Base-by-base conservation (phyloP, 2,888 invertebrate species). In the Colletes collaris region DNA sequence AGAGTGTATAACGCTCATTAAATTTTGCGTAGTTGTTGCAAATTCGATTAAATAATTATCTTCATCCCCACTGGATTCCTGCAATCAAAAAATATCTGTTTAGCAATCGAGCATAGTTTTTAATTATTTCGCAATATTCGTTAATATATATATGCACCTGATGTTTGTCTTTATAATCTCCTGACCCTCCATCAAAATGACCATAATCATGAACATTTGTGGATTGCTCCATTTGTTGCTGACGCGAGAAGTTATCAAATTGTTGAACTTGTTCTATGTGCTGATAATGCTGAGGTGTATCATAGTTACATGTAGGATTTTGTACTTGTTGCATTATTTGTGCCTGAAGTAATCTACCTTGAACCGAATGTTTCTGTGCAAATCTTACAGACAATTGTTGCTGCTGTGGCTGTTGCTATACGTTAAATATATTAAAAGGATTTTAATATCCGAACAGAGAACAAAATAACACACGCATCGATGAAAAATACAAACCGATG, bases 1-100 rank as follows among this genome's bases (percentile, higher is more conserved):
- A 91, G 96, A 95, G 89, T 95, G 95, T 94, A 97, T 96, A 69
- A 96, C 95, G 77, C 95, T 95, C 91, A 95, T 95, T 90, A 97
- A 93, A 92, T 96, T 95, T 69, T 93, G 92, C 76, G 95, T 82
- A 5, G 87, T 87, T 40, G 79, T 82, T 37, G 86, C 76, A 6
- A 90, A 79, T 58, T 88, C 86, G 3, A 80, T 70, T 19, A 76
- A 69, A 49, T 84, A 84, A 73, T 87, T 78, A 10, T 76, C 81
- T 71, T 73, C 76, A 6, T 80, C 83, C 67, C 52, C 68, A 63
- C 81, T 67, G 40, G 76, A 65, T 69, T 81, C 62, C 83, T 82
- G 11, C 59, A 71, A 50, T 37, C 27, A 56, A 1, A 53, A 1
- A 7, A 58, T 4, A 4, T 13, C 59, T 16, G 8, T 0, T 50